Conservation (phyloP, 2,888 invertebrate species). For the Drosophila antonietae region DNA sequence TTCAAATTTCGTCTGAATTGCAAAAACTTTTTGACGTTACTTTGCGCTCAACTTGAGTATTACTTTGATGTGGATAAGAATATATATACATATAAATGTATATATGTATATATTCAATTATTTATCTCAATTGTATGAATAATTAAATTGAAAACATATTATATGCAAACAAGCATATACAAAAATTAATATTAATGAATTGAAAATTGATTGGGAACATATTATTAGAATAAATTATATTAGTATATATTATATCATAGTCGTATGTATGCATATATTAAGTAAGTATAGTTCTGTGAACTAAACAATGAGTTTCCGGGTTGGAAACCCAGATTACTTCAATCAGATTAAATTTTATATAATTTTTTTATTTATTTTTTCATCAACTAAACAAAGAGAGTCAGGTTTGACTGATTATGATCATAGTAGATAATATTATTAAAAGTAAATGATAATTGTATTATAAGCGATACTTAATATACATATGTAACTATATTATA, state of each 20-base stretch:
- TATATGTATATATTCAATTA: neutral
- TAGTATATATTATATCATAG: neutral
- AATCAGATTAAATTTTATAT: neutral
- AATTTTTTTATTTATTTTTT: neutral
- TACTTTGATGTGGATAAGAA: neutral
- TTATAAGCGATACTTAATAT: neutral
- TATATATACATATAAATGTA: neutral
- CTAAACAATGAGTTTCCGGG: slow-evolving; percentile 9
- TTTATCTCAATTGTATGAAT: neutral
- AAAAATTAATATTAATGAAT: slow-evolving; percentile 4
- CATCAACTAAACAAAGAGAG: neutral
- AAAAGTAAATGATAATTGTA: neutral
- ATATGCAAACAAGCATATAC: neutral
- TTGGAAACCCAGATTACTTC: neutral
- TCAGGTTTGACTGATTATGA: neutral
- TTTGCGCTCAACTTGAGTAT: neutral
- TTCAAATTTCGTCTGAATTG: slow-evolving; percentile 40
- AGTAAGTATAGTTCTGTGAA: neutral
- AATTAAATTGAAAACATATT: slow-evolving; percentile 4
- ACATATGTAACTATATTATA: no score
- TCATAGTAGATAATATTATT: neutral
- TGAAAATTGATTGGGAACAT: neutral
- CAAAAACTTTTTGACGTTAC: slow-evolving; percentile 17
- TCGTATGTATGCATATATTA: neutral
- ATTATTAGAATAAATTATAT: neutral